These are phyloP conservation scores for Calonectris borealis DNA, from an alignment of 2,113 vertebrate species.

Conservation along the genomic window DNA sequence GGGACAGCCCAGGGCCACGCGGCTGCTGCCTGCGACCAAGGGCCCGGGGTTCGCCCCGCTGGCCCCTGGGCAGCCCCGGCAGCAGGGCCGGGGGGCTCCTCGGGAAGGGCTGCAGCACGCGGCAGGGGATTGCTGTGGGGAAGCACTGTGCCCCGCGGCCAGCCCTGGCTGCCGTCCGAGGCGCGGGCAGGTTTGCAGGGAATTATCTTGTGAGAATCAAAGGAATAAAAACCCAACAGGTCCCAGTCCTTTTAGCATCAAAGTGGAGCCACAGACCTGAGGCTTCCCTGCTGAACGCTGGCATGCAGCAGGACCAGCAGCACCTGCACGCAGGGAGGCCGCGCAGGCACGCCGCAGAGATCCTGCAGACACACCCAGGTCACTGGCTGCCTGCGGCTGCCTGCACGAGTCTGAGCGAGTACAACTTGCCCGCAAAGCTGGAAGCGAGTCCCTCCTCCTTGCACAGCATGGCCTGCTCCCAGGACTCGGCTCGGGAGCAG, in stretches of 20 bases:
- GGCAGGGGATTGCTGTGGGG: neutral
- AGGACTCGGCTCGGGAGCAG: fast-evolving
- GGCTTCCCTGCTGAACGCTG: neutral
- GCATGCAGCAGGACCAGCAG: neutral
- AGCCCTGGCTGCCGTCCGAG: neutral
- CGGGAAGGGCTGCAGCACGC: neutral
- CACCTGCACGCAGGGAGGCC: neutral
- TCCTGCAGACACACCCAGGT: neutral
- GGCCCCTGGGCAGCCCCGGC: neutral
- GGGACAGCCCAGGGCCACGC: neutral
- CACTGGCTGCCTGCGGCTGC: fast-evolving
- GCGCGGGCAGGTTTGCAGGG: neutral
- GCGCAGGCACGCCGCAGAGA: fast-evolving
- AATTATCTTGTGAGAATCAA: neutral
- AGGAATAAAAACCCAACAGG: neutral
- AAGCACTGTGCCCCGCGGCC: neutral
- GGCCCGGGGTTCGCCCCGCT: fast-evolving
- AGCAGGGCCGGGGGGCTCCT: fast-evolving
- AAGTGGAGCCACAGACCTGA: neutral
- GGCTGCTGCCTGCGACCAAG: neutral
- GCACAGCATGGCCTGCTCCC: neutral
- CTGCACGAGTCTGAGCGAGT: fast-evolving
- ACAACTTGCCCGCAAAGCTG: neutral
- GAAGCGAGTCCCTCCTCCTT: neutral
- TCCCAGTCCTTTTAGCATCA: neutral